A percentile compares a stretch with the other conserved stretches of the same genome.
Evolutionary conservation across 2,797 vertebrate genomes (phyloP).

Genomic region (Nothura maculosa): DNA sequence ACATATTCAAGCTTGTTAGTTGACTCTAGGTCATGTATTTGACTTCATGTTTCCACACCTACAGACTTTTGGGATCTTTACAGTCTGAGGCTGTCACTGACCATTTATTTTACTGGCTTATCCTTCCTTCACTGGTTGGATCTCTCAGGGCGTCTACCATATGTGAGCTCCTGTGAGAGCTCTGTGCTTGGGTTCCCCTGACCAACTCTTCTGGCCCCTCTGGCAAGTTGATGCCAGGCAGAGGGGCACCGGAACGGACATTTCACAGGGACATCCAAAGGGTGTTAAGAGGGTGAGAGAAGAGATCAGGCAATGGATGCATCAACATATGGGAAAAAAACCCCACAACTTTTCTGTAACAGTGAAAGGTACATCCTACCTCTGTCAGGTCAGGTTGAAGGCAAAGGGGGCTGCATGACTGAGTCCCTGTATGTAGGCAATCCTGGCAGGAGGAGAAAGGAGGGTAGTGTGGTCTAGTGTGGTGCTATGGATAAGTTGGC

Average conservation of each 20-base stretch:
- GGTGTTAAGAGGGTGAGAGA: background rate
- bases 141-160: background rate
- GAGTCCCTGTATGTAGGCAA: background rate
- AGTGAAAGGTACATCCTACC: background rate
- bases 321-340: background rate
- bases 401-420: accelerated
- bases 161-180: background rate
- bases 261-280: background rate
- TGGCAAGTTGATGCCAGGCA: background rate
- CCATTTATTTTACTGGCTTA: background rate
- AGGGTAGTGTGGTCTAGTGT: background rate
- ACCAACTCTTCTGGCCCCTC: background rate
- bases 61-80: background rate
- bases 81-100: background rate
- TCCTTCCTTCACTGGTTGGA: background rate
- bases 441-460: background rate
- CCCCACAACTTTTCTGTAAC: background rate
- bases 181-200: background rate
- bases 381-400: background rate
- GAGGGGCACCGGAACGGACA: background rate
- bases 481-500: background rate
- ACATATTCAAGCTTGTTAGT: background rate
- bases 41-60: background rate
- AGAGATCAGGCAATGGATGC: background rate
- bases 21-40: background rate